Percentiles rank a stretch among this genome's conserved stretches.
Evolutionary conservation across 2,888 invertebrate genomes (phyloP).

Genomic region (Keiferia lycopersicella): DNA sequence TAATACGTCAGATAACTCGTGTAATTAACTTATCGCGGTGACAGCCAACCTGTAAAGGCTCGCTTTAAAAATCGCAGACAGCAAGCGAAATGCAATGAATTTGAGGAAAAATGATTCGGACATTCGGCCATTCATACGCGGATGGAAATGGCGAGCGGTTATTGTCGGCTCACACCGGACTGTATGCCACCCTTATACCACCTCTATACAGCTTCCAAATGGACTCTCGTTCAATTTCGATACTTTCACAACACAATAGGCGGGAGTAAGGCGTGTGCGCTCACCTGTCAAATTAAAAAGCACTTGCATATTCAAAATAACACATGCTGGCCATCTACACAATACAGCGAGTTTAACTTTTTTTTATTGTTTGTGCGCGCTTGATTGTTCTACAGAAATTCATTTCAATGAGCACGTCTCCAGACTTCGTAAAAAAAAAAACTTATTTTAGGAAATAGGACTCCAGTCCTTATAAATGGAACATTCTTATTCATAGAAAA

Average conservation of each 20-base stretch:
- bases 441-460: too few species aligned
- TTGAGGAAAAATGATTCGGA: constrained; percentile 70
- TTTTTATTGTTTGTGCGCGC: constrained; percentile 27
- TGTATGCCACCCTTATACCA: neutral
- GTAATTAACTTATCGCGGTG: constrained; percentile 57
- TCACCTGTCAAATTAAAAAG: constrained; percentile 79
- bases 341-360: constrained; percentile 31
- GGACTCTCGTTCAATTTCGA: constrained; percentile 78
- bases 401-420: neutral
- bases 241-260: constrained; percentile 79
- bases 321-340: constrained; percentile 27
- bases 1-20: constrained; percentile 44
- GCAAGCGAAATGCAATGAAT: constrained; percentile 57
- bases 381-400: neutral
- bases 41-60: constrained; percentile 31
- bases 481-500: too few species aligned
- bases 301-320: constrained; percentile 72
- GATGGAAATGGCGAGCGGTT: constrained; percentile 61
- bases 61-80: constrained; percentile 46
- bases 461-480: too few species aligned
- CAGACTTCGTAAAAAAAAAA: too few species aligned
- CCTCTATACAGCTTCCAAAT: constrained; percentile 65
- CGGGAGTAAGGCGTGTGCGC: constrained; percentile 73
- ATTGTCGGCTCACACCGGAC: constrained; percentile 57
- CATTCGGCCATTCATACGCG: constrained; percentile 67